These are phyloP conservation scores for Poeciliopsis prolifica DNA, from an alignment of 2,113 vertebrate genomes.

Conservation along the genomic window DNA sequence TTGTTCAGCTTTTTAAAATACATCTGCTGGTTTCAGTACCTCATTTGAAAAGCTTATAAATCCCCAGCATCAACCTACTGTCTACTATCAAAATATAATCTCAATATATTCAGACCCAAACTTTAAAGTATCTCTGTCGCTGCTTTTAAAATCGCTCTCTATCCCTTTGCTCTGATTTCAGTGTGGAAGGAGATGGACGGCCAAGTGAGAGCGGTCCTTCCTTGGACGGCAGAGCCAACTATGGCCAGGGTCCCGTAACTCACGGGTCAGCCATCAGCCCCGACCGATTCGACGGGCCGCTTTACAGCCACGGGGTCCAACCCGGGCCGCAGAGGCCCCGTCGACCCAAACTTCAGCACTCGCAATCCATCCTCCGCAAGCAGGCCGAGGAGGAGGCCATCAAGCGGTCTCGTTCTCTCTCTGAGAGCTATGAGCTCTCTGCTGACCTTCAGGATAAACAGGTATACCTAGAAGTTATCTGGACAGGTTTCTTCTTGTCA, in stretches of 20 bases:
- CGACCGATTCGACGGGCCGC: conserved; percentile 87
- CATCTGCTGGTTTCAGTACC: neutral
- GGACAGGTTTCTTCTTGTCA: neutral
- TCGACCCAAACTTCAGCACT: conserved; percentile 94
- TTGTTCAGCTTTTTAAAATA: neutral
- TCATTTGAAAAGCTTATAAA: neutral
- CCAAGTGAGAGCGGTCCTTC: conserved; percentile 87
- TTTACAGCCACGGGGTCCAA: conserved; percentile 84
- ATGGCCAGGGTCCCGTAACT: conserved; percentile 86
- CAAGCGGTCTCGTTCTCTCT: conserved; percentile 94
- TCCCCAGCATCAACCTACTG: neutral
- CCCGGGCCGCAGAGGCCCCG: conserved; percentile 88
- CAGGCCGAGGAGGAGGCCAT: conserved; percentile 98
- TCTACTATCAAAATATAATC: neutral
- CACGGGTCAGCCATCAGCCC: conserved; percentile 89
- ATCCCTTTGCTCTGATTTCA: conserved; percentile 62
- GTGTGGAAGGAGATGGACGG: conserved; percentile 94
- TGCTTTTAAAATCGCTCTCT: neutral
- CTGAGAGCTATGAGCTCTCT: conserved; percentile 99
- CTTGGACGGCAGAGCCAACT: conserved; percentile 86
- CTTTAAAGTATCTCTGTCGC: neutral
- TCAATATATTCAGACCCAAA: neutral
- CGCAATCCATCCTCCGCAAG: conserved; percentile 94
- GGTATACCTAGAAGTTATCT: conserved; percentile 75
- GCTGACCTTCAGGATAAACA: conserved; percentile 98